phyloP scores from a whole-genome alignment of 1,140 invertebrate genomes.

The Drosophila prosaltans region DNA sequence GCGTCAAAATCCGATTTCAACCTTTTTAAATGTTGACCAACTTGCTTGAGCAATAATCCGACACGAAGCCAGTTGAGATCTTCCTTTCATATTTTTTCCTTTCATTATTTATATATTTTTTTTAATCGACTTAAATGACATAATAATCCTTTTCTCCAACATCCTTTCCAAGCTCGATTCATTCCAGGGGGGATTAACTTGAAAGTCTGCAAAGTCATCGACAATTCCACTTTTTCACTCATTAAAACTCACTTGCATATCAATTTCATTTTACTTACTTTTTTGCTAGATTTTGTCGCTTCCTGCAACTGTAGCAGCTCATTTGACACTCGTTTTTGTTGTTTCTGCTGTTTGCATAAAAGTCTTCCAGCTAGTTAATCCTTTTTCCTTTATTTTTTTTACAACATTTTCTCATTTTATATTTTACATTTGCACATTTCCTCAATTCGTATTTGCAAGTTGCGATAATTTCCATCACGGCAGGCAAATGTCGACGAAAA shows the following conservation, averaged over 20 bases:
- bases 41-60: no score
- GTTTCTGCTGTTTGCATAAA: not conserved
- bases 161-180: not conserved
- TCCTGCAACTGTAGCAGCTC: not conserved
- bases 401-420: no score
- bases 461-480: constrained; percentile 45
- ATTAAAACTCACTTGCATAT: constrained; percentile 20
- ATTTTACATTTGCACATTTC: constrained; percentile 15
- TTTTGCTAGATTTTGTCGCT: not conserved
- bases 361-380: constrained; percentile 2
- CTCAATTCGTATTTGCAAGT: constrained; percentile 20
- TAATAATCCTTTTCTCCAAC: not conserved
- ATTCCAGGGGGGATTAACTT: not conserved
- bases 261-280: constrained; percentile 2
- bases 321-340: not conserved
- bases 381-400: not conserved
- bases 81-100: not conserved
- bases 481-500: constrained; percentile 63
- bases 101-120: not conserved
- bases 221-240: constrained; percentile 1
- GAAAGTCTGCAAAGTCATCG: constrained; percentile 1
- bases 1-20: no score
- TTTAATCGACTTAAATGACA: not conserved
- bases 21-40: no score
- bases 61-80: no score